Evolutionary conservation across 2,113 vertebrate species (phyloP), one percentile per base, ranked within the genome.

Genomic region (Melanerpes aurifrons): DNA sequence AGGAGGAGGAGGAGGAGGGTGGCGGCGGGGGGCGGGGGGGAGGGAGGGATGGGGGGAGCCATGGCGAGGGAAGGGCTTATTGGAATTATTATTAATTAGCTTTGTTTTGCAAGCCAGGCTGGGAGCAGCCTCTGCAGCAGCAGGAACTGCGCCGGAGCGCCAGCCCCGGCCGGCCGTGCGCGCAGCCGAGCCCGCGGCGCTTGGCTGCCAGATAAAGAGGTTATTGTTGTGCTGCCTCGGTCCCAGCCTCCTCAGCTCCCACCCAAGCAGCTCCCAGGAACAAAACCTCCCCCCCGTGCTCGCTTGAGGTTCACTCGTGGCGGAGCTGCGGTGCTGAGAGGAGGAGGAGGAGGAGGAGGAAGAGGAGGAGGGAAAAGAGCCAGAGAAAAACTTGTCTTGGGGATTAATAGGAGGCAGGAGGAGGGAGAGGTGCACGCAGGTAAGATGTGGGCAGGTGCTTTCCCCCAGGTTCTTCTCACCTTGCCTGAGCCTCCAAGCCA

Each of bases 171-270:
- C 91, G 87, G 89, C 95, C 71, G 57, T 68, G 97, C 71, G 90
- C 74, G 87, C 93, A 86, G 94, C 96, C 58, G 94, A 96, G 87
- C 93, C 97, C 73, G 64, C 86, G 89, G 96, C 91, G 75, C 85
- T 93, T 96, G 97, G 97, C 97, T 98, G 97, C 97, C 96, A 97
- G 97, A 98, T 95, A 98, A 98, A 98, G 97, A 97, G 96, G 95
- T 94, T 88, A 97, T 98, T 98, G 97, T 98, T 97, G 97, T 97
- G 94, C 94, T 40, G 97, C 97, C 97, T 70, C 80, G 88, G 87
- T 91, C 94, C 94, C 92, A 88, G 89, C 96, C 82, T 92, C 96
- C 97, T 85, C 83, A 76, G 75, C 94, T 92, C 96, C 94, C 97
- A 95, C 94, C 95, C 97, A 31, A 43, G 84, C 96, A 87, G 86